Base-by-base conservation (phyloP, 2,888 invertebrate genomes). In the Sphaerophoria rueppellii region DNA sequence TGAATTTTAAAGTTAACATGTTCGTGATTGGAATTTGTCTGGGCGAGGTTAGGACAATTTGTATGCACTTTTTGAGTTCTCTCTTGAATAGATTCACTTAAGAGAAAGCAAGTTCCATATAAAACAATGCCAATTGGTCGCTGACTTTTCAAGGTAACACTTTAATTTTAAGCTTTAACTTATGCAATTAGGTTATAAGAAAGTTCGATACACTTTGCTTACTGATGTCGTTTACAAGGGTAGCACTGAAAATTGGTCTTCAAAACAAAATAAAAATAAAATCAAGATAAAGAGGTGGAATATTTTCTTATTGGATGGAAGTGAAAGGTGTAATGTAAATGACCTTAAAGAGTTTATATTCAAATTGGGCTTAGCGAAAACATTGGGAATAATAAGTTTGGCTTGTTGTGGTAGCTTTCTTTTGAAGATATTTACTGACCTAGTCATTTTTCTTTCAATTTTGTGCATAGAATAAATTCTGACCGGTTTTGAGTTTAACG, bases 141-240 rank as follows among this genome's bases (percentile, higher is more conserved):
- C 54, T 46, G 73, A 58, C 57, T 58, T 82, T 82, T 82, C 82
- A 82, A 82, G 82, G 82, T 78, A 69, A 82, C 16, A 52, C 50
- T 24, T 40, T 43, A 43, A 11, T 11, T 43, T 35, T 11, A 16
- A 14, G 54, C 55, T 70, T 71, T 65, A 43, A 74, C 78, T 82
- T 82, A 78, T 82, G 73, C 74, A 82, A 78, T 58, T 78, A 57
- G 82, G 78, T 78, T 74, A 74, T 48, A 82, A 78, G 82, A 82
- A 82, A 82, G 74, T 82, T 82, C 82, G 82, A 82, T 82, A 82
- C 78, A 82, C 82, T 82, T 78, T 54, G 16, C 50, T 35, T 40
- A 40, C 40, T 24, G 24, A 24, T 24, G 24, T 24, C 24, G 24
- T 48, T 6, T 34, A 32, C 4, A 16, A 43, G 60, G 60, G 40